phyloP scores from a whole-genome alignment of 2,113 vertebrate species.

The Ctenomys sociabilis region DNA sequence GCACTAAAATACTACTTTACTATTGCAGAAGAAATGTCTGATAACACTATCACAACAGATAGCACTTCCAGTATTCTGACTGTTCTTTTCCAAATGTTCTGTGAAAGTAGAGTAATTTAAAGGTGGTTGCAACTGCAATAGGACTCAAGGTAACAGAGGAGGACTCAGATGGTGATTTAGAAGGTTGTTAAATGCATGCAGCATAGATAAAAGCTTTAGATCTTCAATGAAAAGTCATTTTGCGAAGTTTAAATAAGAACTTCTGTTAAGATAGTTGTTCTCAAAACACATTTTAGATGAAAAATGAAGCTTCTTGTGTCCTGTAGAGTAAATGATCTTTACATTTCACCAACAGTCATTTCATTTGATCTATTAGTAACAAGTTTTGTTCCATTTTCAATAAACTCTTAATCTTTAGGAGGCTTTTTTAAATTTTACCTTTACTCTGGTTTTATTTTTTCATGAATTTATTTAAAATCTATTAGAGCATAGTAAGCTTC shows the following conservation, averaged over 20 bases:
- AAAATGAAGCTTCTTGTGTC: slow-evolving; percentile 44
- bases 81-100: not conserved
- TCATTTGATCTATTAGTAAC: not conserved
- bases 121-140: not conserved
- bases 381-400: slow-evolving; percentile 63
- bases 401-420: slow-evolving; percentile 43
- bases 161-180: not conserved
- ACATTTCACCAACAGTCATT: slow-evolving; percentile 57
- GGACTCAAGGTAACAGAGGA: not conserved
- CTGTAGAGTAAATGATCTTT: slow-evolving; percentile 1
- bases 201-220: not conserved
- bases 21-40: not conserved
- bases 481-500: slow-evolving; percentile 63
- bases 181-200: slow-evolving; percentile 25
- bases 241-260: slow-evolving; percentile 63
- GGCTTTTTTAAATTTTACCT: slow-evolving; percentile 44
- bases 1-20: not conserved
- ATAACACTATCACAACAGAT: not conserved
- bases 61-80: not conserved
- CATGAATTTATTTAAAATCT: slow-evolving; percentile 71
- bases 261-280: not conserved
- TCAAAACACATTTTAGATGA: slow-evolving; percentile 47
- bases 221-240: slow-evolving; percentile 1
- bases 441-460: not conserved
- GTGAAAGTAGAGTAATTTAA: not conserved